A percentile compares a stretch with the other conserved stretches of the same genome.
Evolutionary conservation across 2,113 vertebrate species (phyloP).

Genomic region (Platysternon megacephalum): DNA sequence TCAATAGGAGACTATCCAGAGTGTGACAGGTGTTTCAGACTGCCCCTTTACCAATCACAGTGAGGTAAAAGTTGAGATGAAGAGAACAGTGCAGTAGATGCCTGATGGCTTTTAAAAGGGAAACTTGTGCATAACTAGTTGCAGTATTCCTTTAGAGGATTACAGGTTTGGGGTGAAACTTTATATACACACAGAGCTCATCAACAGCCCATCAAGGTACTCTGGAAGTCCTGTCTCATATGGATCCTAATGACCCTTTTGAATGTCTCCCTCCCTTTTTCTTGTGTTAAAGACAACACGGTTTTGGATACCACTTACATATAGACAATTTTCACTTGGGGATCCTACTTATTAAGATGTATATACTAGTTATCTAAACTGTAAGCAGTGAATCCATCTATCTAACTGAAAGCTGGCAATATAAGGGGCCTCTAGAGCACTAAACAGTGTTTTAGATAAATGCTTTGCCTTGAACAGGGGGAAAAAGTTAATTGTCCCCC

Average conservation of each 20-base stretch:
- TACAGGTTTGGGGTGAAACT: neutral
- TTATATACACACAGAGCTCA: neutral
- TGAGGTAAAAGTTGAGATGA: neutral
- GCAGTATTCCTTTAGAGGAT: neutral
- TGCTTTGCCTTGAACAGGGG: neutral
- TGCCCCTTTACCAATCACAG: neutral
- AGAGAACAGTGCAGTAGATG: neutral
- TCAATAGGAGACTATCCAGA: neutral
- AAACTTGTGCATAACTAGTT: neutral
- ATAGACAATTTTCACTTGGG: neutral
- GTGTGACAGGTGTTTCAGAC: neutral
- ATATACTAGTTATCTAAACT: neutral
- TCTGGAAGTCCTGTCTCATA: too few relatives aligned
- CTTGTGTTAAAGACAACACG: neutral
- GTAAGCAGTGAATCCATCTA: neutral
- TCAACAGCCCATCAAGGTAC: neutral
- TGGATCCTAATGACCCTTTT: neutral
- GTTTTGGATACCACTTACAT: neutral
- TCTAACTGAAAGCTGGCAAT: neutral
- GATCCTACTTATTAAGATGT: neutral
- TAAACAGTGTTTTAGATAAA: neutral
- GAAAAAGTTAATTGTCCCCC: neutral
- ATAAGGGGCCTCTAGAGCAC: neutral
- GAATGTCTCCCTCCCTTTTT: neutral
- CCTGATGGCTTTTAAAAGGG: neutral